These are phyloP conservation scores for Philotrypesis tridentata DNA, from an alignment of 1,140 invertebrate genomes.

Conservation along the genomic window DNA sequence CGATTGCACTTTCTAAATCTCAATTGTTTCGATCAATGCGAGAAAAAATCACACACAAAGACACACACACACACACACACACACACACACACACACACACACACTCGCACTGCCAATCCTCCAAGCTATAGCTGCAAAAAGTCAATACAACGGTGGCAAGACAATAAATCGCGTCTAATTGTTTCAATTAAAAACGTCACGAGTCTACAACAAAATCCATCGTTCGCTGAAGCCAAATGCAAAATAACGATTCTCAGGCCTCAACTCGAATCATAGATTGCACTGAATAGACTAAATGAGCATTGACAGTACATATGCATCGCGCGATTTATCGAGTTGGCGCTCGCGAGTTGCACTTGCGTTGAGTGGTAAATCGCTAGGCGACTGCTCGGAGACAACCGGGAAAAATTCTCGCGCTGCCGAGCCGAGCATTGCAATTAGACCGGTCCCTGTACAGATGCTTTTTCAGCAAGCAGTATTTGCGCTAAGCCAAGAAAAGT, in stretches of 20 bases:
- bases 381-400: background rate
- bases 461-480: background rate
- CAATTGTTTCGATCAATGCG: too few relatives aligned
- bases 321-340: background rate
- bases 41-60: too few relatives aligned
- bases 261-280: background rate
- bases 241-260: background rate
- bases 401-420: background rate
- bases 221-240: background rate
- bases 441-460: background rate
- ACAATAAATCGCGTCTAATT: background rate
- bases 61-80: too few relatives aligned
- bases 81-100: too few relatives aligned
- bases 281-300: background rate
- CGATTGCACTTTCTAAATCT: too few relatives aligned
- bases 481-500: background rate
- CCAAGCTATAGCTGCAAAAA: background rate
- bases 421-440: background rate
- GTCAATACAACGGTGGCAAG: background rate
- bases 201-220: background rate
- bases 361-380: background rate
- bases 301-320: background rate
- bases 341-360: background rate
- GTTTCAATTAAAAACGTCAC: background rate
- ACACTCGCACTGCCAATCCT: too few relatives aligned